phyloP scores from a whole-genome alignment of 2,888 invertebrate species.

The Cerceris ruficornis region DNA sequence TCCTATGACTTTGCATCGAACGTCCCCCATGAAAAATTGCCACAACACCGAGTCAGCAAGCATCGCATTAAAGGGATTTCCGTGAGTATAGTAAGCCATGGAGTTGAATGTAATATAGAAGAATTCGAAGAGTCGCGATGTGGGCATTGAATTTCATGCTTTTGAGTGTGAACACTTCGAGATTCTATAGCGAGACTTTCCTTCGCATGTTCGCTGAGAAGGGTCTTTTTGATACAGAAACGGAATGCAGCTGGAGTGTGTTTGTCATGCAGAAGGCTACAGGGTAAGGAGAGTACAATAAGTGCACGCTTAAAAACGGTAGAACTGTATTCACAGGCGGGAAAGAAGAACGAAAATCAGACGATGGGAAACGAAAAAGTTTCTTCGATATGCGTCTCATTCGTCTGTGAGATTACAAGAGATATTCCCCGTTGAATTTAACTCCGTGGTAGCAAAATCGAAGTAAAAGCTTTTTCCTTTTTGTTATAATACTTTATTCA shows the following conservation, averaged over 20 bases:
- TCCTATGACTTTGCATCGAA: too few species aligned
- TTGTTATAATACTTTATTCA: background rate
- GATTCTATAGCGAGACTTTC: too few species aligned
- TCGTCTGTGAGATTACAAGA: background rate
- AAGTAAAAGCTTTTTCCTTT: conserved; percentile 14
- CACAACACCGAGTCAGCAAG: too few species aligned
- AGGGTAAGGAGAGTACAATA: background rate
- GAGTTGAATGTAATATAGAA: too few species aligned
- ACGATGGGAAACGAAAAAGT: background rate
- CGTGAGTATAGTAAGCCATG: too few species aligned
- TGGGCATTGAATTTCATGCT: too few species aligned
- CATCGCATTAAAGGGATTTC: too few species aligned
- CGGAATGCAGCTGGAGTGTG: background rate
- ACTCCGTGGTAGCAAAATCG: background rate
- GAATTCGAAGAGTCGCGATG: too few species aligned
- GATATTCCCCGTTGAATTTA: conserved; percentile 4
- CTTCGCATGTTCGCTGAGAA: background rate
- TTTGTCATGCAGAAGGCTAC: background rate
- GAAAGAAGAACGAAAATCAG: background rate
- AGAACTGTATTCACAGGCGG: background rate
- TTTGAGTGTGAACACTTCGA: too few species aligned
- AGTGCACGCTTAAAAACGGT: background rate
- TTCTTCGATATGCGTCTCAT: background rate
- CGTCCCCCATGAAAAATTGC: too few species aligned
- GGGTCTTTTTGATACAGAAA: background rate